These are phyloP conservation scores for Drosophila tripunctata DNA, from an alignment of 2,888 invertebrate species.

Conservation along the genomic window DNA sequence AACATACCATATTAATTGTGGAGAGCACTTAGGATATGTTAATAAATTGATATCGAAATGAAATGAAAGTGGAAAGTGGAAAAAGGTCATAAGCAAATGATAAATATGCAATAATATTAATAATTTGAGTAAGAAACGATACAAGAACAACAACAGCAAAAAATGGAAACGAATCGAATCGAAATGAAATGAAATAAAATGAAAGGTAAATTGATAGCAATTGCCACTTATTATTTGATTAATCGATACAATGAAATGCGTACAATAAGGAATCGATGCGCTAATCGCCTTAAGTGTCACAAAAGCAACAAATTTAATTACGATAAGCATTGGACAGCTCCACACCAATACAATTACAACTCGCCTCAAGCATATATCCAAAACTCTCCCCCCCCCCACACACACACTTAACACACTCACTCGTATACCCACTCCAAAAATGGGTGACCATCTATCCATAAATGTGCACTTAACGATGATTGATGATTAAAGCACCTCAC, in stretches of 20 bases:
- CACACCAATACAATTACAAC: constrained; percentile 20
- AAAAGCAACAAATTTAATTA: constrained; percentile 62
- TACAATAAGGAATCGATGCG: constrained; percentile 35
- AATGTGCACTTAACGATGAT: constrained; percentile 53
- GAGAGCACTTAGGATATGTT: not conserved
- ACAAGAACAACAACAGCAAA: too few species aligned
- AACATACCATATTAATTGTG: not conserved
- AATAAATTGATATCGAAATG: not conserved
- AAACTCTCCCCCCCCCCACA: not conserved
- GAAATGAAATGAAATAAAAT: not conserved
- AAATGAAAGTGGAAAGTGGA: not conserved
- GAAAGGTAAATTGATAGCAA: constrained; percentile 31
- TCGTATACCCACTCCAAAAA: not conserved
- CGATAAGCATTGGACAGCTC: constrained; percentile 36
- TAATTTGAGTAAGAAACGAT: not conserved
- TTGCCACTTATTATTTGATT: constrained; percentile 44
- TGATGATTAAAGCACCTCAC: constrained; percentile 52
- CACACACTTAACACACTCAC: not conserved
- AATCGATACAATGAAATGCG: constrained; percentile 52
- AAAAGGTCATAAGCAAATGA: constrained; percentile 5
- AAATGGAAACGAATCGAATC: not conserved
- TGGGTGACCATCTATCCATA: constrained; percentile 30
- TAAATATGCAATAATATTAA: constrained; percentile 14
- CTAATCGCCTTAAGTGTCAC: constrained; percentile 63
- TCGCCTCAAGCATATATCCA: constrained; percentile 1